Conservation (phyloP, 1,140 invertebrate genomes). For the Bemisia tabaci region DNA sequence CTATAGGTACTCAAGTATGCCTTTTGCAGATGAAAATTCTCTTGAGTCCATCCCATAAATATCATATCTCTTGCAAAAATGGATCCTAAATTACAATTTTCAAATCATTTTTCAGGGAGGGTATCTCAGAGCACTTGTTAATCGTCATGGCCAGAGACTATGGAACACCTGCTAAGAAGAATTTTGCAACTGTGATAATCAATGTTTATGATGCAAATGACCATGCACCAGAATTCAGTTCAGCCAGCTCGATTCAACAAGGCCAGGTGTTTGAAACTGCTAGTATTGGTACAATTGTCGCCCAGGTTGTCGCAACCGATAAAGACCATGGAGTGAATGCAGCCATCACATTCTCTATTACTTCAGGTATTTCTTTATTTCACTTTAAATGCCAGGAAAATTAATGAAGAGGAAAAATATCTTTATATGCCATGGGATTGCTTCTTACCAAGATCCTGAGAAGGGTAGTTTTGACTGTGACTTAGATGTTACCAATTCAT, state of each 20-base stretch:
- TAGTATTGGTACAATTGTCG: slow-evolving; percentile 51
- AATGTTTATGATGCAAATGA: slow-evolving; percentile 81
- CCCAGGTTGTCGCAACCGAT: slow-evolving; percentile 61
- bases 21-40: too few relatives aligned
- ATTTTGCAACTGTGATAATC: slow-evolving; percentile 68
- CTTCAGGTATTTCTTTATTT: slow-evolving; percentile 55
- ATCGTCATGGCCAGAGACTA: slow-evolving; percentile 84
- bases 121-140: slow-evolving; percentile 63
- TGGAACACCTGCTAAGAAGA: slow-evolving; percentile 68
- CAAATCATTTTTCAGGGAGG: slow-evolving; percentile 50
- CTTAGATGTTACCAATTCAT: too few relatives aligned
- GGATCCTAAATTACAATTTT: too few relatives aligned
- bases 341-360: slow-evolving; percentile 61
- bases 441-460: too few relatives aligned
- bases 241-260: slow-evolving; percentile 53
- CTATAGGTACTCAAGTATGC: too few relatives aligned
- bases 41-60: too few relatives aligned
- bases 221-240: slow-evolving; percentile 68
- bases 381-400: too few relatives aligned
- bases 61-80: too few relatives aligned
- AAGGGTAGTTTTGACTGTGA: too few relatives aligned
- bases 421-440: too few relatives aligned
- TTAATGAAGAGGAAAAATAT: too few relatives aligned
- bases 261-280: slow-evolving; percentile 63
- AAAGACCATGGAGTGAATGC: slow-evolving; percentile 70